These are phyloP conservation scores for Andricus grossulariae DNA, from an alignment of 1,140 invertebrate species.

Conservation along the genomic window DNA sequence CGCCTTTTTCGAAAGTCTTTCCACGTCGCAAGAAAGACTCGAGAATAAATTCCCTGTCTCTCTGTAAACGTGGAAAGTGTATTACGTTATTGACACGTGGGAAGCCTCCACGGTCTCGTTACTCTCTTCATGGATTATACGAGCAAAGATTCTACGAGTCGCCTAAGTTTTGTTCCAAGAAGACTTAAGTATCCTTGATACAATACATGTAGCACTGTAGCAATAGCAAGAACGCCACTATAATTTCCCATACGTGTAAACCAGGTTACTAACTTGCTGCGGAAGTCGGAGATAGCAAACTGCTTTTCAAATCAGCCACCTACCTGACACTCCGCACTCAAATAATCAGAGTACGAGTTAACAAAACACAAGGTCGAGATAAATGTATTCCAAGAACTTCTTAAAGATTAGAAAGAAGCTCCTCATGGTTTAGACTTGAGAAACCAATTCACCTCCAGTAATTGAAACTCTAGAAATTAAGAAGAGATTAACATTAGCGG, in stretches of 20 bases:
- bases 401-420: too few species aligned
- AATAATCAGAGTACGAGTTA: not conserved
- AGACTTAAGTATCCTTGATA: not conserved
- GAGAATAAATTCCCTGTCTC: not conserved
- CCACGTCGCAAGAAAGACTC: not conserved
- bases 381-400: not conserved
- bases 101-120: constrained; percentile 25
- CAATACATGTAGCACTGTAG: not conserved
- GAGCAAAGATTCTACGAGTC: constrained; percentile 13
- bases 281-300: not conserved
- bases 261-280: not conserved
- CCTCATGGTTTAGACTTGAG: too few species aligned
- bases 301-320: not conserved
- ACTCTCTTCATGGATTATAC: constrained; percentile 7
- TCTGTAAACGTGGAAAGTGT: constrained; percentile 14
- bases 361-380: not conserved
- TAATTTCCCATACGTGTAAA: not conserved
- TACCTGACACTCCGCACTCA: not conserved
- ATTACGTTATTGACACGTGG: constrained; percentile 31
- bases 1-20: constrained; percentile 30
- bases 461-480: too few species aligned
- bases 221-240: not conserved
- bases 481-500: too few species aligned
- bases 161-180: not conserved
- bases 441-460: too few species aligned